Evolutionary conservation across 1,140 invertebrate species (phyloP).

Genomic region (Drosophila lowei): DNA sequence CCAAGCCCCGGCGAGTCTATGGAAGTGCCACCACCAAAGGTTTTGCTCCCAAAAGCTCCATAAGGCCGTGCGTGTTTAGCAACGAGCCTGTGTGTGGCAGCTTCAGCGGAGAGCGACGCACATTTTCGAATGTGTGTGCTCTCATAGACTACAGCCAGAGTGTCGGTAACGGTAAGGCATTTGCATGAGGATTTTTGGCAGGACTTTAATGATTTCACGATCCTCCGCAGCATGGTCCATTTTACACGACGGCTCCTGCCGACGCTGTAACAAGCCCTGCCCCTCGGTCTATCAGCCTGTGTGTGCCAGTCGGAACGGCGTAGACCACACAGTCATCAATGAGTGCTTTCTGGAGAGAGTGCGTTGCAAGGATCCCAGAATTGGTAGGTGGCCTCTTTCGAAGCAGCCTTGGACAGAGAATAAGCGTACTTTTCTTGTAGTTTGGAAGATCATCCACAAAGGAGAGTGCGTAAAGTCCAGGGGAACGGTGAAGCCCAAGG

Average conservation of each 20-base stretch:
- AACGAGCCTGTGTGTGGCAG: constrained; percentile 64
- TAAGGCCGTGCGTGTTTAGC: constrained; percentile 65
- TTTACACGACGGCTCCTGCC: constrained; percentile 59
- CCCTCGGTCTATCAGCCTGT: constrained; percentile 58
- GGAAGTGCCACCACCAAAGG: not conserved
- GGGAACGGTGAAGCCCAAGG: constrained; percentile 4
- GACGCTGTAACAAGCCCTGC: constrained; percentile 62
- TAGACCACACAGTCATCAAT: constrained; percentile 71
- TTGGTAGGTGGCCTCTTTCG: constrained; percentile 28
- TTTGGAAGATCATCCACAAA: constrained; percentile 51
- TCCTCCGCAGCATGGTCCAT: constrained; percentile 55
- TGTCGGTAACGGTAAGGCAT: constrained; percentile 56
- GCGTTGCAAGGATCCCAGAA: constrained; percentile 66
- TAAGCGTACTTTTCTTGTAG: constrained; percentile 12
- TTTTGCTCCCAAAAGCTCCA: not conserved
- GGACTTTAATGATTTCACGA: not conserved
- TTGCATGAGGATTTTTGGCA: not conserved
- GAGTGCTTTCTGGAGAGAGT: constrained; percentile 69
- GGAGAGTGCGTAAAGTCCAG: constrained; percentile 44
- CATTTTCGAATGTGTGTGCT: constrained; percentile 65
- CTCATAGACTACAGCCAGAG: constrained; percentile 61
- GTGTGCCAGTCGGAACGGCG: constrained; percentile 66
- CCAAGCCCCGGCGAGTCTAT: constrained; percentile 5
- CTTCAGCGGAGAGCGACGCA: constrained; percentile 56
- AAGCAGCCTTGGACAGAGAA: too few relatives aligned